These are phyloP conservation scores for Chrysoperla carnea DNA, from an alignment of 1,140 invertebrate genomes.

Conservation along the genomic window DNA sequence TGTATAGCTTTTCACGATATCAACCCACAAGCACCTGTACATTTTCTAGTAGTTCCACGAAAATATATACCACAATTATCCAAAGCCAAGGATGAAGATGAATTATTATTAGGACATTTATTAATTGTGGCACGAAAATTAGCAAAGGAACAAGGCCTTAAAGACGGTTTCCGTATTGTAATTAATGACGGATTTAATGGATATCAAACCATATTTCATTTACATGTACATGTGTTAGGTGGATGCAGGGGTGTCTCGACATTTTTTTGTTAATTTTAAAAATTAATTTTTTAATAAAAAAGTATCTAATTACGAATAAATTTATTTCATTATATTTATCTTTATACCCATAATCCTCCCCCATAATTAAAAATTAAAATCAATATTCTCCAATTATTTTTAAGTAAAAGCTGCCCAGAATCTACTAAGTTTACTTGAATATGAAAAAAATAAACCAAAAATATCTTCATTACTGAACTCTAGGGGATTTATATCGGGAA, in stretches of 20 bases:
- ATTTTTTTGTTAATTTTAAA: too few relatives aligned
- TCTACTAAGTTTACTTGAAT: too few relatives aligned
- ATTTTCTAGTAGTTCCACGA: constrained; percentile 92
- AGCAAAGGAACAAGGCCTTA: constrained; percentile 48
- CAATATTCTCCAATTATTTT: too few relatives aligned
- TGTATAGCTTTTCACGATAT: constrained; percentile 79
- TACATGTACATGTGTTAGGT: constrained; percentile 84
- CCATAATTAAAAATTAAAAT: too few relatives aligned
- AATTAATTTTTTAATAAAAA: too few relatives aligned
- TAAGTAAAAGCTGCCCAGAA: too few relatives aligned
- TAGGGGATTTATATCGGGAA: too few relatives aligned
- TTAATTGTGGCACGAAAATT: constrained; percentile 66
- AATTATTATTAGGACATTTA: constrained; percentile 53
- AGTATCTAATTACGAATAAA: too few relatives aligned
- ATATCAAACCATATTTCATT: constrained; percentile 79
- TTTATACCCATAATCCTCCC: too few relatives aligned
- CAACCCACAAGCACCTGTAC: constrained; percentile 78
- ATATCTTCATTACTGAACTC: too few relatives aligned
- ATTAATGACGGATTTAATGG: constrained; percentile 83
- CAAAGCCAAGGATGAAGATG: constrained; percentile 56
- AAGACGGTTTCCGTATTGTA: constrained; percentile 56
- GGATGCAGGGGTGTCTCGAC: constrained; percentile 32
- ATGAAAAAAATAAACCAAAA: too few relatives aligned
- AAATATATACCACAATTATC: constrained; percentile 75
- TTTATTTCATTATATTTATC: too few relatives aligned